phyloP scores from a whole-genome alignment of 2,113 vertebrate genomes.

The Dasypus novemcinctus region DNA sequence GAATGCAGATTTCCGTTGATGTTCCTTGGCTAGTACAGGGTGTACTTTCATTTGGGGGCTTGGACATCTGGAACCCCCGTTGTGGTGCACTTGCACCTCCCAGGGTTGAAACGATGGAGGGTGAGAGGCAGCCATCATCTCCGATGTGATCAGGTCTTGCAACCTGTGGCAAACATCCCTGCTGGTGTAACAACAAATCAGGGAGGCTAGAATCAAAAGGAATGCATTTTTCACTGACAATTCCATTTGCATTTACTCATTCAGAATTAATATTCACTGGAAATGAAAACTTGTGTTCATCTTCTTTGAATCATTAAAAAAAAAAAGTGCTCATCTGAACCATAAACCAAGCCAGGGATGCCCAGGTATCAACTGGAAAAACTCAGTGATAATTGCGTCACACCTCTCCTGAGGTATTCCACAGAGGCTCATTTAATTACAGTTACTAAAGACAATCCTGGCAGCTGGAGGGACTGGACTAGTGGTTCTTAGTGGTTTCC shows the following conservation, averaged over 20 bases:
- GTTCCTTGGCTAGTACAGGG: slow-evolving; percentile 69
- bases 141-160: neutral
- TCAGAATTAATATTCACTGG: slow-evolving; percentile 53
- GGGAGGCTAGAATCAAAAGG: neutral
- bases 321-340: slow-evolving; percentile 36
- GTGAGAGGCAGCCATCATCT: neutral
- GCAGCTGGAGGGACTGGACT: neutral
- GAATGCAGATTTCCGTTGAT: slow-evolving; percentile 32
- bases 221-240: neutral
- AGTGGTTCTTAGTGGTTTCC: neutral
- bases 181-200: neutral
- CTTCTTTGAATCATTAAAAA: slow-evolving; percentile 48
- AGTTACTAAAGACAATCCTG: neutral
- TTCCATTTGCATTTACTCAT: slow-evolving; percentile 49
- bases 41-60: slow-evolving; percentile 44
- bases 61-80: slow-evolving; percentile 49
- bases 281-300: slow-evolving; percentile 43
- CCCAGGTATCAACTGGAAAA: slow-evolving; percentile 32
- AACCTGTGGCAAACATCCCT: neutral
- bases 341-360: neutral
- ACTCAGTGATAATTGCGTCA: neutral
- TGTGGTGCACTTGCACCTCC: neutral
- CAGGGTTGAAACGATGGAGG: neutral
- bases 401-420: neutral
- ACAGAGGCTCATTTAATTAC: neutral